Evolutionary conservation across 2,888 invertebrate species (phyloP), one percentile per base, ranked within the genome.

Genomic region (Caenorhabditis sp.): DNA sequence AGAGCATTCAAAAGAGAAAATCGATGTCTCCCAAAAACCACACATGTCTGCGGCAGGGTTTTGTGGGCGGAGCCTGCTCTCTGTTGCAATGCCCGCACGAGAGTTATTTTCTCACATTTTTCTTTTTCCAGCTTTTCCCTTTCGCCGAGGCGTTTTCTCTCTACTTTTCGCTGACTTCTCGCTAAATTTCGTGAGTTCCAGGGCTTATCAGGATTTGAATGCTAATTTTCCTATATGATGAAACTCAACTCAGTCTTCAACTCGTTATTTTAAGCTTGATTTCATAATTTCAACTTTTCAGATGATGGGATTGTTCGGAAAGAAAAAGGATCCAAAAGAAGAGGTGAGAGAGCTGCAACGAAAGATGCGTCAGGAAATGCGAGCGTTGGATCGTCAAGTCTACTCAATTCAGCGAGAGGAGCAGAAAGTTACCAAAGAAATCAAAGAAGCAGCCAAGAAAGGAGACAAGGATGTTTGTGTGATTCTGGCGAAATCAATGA

Each of bases 401-500:
- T 81, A 86, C 58, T 96, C 95, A 10, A 98, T 99, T 90, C 96
- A 97, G 93, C 94, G 98, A 54, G 98, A 99, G 93, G 98, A 99
- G 93, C 97, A 97, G 41, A 99, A 98, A 94, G 96, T 91, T 44
- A 98, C 97, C 92, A 94, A 95, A 64, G 95, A 97, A 0, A 93
- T 99, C 31, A 98, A 98, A 93, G 97, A 97, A 92, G 97, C 98
- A 2, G 98, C 98, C 0, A 95, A 96, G 87, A 98, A 97, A 92
- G 96, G 95, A 76, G 97, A 99, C 92, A 96, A 95, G 91, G 97
- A 97, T 93, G 96, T 97, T 0, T 98, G 98, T 92, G 94, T 95
- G 73, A 86, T 91, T 66, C 84, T 91, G 8, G 92, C 91, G 8
- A 92, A 92, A 63, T 89, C 89, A 2, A 64, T 92, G 26, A 80